phyloP scores from a whole-genome alignment of 2,113 vertebrate genomes.

The Poecilia latipinna region DNA sequence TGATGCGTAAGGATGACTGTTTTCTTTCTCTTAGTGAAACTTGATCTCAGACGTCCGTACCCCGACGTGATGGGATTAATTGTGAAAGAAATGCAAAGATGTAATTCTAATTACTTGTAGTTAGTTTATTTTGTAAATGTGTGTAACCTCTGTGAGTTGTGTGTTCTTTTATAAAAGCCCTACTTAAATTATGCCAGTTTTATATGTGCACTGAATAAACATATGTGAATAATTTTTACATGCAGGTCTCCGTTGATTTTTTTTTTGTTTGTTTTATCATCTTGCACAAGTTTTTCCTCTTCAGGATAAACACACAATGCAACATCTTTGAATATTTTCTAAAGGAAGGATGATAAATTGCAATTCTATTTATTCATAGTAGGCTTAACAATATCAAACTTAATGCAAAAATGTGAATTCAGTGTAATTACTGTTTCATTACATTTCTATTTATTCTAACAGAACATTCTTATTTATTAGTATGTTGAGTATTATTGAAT shows the following conservation, averaged over 20 bases:
- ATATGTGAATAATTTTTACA: constrained; percentile 56
- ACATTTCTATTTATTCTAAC: too few species aligned
- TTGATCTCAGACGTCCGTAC: neutral
- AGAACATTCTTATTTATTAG: too few species aligned
- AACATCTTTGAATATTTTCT: neutral
- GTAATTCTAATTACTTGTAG: constrained; percentile 44
- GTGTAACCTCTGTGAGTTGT: constrained; percentile 19
- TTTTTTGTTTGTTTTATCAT: neutral
- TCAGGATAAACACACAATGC: neutral
- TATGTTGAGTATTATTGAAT: too few species aligned
- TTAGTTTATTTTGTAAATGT: constrained; percentile 57
- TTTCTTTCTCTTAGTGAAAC: neutral
- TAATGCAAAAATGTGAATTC: too few species aligned
- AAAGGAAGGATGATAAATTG: neutral
- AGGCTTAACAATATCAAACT: too few species aligned
- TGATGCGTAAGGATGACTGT: neutral
- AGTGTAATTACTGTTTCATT: too few species aligned
- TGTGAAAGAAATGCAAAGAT: constrained; percentile 43
- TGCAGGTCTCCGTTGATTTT: neutral
- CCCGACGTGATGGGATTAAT: too few species aligned
- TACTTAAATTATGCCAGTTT: constrained; percentile 75
- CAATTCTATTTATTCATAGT: too few species aligned
- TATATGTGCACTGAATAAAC: constrained; percentile 76
- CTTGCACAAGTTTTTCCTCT: neutral
- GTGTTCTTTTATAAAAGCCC: constrained; percentile 46